A percentile compares a stretch with the other conserved stretches of the same genome.
Conservation (phyloP, 2,888 invertebrate genomes). For the Morpho helenor region DNA sequence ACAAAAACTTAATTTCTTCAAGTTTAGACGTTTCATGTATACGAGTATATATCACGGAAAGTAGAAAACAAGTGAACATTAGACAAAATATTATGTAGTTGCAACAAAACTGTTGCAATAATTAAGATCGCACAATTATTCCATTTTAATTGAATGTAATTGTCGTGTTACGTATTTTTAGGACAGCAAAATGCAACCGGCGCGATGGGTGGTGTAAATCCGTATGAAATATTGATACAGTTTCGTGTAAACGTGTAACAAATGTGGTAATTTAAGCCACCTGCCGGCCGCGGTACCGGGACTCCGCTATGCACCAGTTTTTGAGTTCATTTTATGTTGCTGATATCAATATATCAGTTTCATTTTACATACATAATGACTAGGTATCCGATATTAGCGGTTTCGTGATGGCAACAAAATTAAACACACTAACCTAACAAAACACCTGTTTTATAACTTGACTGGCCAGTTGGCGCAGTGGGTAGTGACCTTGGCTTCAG, state of each 20-base stretch:
- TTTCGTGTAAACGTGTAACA: slow-evolving; percentile 79
- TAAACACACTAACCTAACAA: no score
- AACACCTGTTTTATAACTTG: no score
- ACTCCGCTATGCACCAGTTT: slow-evolving; percentile 63
- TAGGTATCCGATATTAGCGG: slow-evolving; percentile 26
- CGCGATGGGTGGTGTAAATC: slow-evolving; percentile 74
- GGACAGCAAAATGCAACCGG: slow-evolving; percentile 50
- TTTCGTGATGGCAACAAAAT: no score
- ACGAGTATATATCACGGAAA: no score
- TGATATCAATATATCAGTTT: slow-evolving; percentile 35
- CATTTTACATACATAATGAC: slow-evolving; percentile 8
- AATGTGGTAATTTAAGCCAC: slow-evolving; percentile 78
- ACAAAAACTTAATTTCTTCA: no score
- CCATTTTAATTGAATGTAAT: slow-evolving; percentile 3
- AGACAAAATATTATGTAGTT: no score
- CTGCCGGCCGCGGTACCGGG: slow-evolving; percentile 57
- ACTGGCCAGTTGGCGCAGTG: no score
- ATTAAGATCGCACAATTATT: no score
- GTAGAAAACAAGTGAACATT: no score
- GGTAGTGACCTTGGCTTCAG: no score
- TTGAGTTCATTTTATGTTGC: slow-evolving; percentile 56
- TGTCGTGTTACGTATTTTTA: slow-evolving; percentile 20
- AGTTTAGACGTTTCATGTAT: no score
- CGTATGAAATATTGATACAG: slow-evolving; percentile 79
- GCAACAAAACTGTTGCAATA: no score